A percentile compares a stretch with the other conserved stretches of the same genome.
Conservation (phyloP, 2,113 vertebrate genomes). For the Chinchilla lanigera region DNA sequence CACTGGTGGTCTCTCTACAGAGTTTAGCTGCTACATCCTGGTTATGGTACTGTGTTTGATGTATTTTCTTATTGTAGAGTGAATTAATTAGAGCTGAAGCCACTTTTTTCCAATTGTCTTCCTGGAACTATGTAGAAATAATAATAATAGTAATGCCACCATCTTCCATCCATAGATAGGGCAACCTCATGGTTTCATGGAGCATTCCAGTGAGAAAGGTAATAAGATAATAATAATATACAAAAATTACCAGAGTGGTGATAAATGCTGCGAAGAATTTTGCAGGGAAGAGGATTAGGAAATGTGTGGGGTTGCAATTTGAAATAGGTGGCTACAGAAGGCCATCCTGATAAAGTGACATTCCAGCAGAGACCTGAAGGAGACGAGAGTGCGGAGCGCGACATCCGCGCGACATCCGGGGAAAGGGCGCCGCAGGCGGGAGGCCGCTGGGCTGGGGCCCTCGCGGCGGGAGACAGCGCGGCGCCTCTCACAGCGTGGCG, state of each 20-base stretch:
- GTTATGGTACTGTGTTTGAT: too few species aligned
- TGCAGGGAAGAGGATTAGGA: not conserved
- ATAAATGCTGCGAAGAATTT: not conserved
- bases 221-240: not conserved
- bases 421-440: not conserved
- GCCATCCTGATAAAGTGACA: too few species aligned
- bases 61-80: not conserved
- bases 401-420: too few species aligned
- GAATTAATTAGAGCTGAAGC: not conserved
- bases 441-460: not conserved
- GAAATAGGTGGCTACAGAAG: not conserved
- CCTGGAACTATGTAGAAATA: not conserved
- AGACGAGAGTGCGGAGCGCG: not conserved
- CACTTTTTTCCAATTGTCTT: not conserved
- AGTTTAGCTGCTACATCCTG: not conserved
- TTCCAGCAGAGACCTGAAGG: not conserved
- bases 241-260: too few species aligned
- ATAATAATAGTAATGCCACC: not conserved
- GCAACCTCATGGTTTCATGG: not conserved
- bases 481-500: too few species aligned
- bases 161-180: not conserved
- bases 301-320: not conserved
- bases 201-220: not conserved
- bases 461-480: not conserved
- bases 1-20: not conserved